These are phyloP conservation scores for Dioctria linearis DNA, from an alignment of 2,888 invertebrate genomes.

Conservation along the genomic window DNA sequence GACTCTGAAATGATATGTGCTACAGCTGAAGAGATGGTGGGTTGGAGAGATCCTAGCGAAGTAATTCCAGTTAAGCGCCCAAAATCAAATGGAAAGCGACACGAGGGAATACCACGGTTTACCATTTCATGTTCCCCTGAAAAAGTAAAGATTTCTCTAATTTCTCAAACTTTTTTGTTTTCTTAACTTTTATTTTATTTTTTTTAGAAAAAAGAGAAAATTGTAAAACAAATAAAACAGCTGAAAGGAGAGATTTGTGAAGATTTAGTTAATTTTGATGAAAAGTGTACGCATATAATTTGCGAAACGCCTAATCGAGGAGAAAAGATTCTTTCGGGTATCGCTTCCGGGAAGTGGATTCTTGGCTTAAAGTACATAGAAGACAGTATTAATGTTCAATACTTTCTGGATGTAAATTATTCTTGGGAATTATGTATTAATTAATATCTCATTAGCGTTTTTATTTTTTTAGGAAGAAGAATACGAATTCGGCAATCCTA, in stretches of 20 bases:
- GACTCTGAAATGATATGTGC: conserved; percentile 57
- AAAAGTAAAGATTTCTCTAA: not conserved
- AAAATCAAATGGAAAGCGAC: conserved; percentile 63
- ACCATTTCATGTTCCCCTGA: conserved; percentile 68
- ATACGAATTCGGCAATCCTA: conserved; percentile 89
- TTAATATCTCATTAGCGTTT: conserved; percentile 8
- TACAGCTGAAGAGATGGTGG: conserved; percentile 76
- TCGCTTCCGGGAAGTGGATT: conserved; percentile 93
- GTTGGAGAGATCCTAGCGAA: conserved; percentile 79
- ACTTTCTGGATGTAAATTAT: conserved; percentile 28
- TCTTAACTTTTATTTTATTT: not conserved
- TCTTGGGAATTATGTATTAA: not conserved
- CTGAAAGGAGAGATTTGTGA: conserved; percentile 63
- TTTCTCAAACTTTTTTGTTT: not conserved
- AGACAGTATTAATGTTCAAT: conserved; percentile 72
- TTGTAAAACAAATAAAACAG: conserved; percentile 55
- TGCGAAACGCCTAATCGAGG: conserved; percentile 83
- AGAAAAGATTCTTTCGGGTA: conserved; percentile 89
- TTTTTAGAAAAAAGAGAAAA: conserved; percentile 11
- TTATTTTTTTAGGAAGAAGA: conserved; percentile 78
- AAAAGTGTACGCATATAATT: conserved; percentile 82
- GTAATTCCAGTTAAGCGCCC: conserved; percentile 63
- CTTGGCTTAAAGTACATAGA: conserved; percentile 85
- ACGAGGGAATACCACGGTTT: conserved; percentile 66
- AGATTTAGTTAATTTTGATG: conserved; percentile 73